These are phyloP conservation scores for Tipula unca DNA, from an alignment of 2,888 invertebrate species.

Conservation along the genomic window DNA sequence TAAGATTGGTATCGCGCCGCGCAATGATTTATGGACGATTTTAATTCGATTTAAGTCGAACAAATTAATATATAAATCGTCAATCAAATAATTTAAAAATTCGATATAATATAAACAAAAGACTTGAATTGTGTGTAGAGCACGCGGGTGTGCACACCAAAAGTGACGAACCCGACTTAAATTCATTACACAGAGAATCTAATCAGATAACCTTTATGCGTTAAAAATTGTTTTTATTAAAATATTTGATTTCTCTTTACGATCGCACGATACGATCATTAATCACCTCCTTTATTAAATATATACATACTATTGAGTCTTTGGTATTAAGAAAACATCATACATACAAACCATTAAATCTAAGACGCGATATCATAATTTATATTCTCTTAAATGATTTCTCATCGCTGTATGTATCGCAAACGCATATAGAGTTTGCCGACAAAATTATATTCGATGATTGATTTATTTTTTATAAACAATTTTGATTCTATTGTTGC, in stretches of 20 bases:
- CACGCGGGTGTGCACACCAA: background rate
- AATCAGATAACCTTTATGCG: background rate
- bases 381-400: background rate
- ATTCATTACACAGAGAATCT: background rate
- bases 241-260: background rate
- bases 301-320: background rate
- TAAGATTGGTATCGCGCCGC: background rate
- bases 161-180: background rate
- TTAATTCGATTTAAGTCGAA: background rate
- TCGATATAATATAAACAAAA: background rate
- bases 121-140: background rate
- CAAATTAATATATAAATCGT: background rate
- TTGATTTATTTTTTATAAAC: background rate
- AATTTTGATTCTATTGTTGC: background rate
- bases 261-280: background rate
- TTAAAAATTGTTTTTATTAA: background rate
- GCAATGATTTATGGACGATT: background rate
- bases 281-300: background rate
- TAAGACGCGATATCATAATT: constrained; percentile 8
- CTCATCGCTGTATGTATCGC: background rate
- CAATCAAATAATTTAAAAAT: background rate
- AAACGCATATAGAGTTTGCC: background rate
- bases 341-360: background rate
- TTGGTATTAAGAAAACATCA: background rate
- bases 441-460: background rate